Conservation (phyloP, 2,797 vertebrate species). For the Lerista edwardsae region DNA sequence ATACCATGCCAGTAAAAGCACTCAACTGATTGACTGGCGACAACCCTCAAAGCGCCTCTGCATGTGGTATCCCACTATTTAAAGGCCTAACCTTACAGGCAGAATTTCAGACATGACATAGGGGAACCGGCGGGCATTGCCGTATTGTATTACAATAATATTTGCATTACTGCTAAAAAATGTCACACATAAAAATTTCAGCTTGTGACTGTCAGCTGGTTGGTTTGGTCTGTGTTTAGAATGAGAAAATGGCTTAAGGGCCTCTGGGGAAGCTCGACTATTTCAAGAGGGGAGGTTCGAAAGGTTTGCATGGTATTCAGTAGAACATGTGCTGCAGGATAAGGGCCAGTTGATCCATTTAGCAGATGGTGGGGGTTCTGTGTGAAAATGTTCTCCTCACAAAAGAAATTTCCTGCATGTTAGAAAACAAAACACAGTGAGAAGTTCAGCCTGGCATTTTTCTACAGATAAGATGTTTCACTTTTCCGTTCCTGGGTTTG, state of each 20-base stretch:
- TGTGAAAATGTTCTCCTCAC: background rate
- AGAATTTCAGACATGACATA: background rate
- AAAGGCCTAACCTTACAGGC: background rate
- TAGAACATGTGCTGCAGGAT: background rate
- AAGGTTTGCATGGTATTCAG: too few species aligned
- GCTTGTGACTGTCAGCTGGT: background rate
- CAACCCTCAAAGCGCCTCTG: constrained; percentile 4
- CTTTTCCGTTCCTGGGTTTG: too few species aligned
- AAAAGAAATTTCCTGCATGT: background rate
- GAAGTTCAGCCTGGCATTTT: background rate
- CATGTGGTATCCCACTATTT: background rate
- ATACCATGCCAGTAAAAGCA: background rate
- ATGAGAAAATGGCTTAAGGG: background rate
- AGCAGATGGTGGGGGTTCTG: background rate
- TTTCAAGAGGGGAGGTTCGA: background rate
- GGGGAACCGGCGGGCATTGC: background rate
- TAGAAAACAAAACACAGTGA: background rate
- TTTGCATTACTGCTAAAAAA: background rate
- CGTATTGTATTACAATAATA: background rate
- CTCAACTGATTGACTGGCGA: background rate
- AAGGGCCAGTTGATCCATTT: background rate
- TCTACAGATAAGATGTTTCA: background rate
- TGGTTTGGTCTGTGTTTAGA: background rate
- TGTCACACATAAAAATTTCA: background rate
- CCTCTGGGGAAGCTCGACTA: background rate